Evolutionary conservation across 2,888 invertebrate species (phyloP).

Genomic region (Mermis nigrescens): DNA sequence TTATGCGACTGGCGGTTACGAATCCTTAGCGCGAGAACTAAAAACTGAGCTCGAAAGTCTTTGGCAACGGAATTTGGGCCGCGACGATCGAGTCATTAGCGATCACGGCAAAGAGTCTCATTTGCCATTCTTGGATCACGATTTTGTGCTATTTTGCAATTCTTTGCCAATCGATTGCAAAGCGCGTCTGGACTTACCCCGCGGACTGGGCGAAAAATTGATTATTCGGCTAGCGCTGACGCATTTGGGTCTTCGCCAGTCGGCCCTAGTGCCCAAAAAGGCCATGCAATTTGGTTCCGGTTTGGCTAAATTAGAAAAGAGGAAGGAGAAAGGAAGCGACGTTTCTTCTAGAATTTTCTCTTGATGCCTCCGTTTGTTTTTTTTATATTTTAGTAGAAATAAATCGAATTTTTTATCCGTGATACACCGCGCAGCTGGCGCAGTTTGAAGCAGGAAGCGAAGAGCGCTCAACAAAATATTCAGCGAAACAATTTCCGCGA

Average conservation of each 20-base stretch:
- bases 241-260: conserved; percentile 29
- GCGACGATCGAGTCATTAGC: conserved; percentile 71
- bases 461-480: no score
- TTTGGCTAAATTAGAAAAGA: conserved; percentile 57
- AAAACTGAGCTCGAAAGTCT: conserved; percentile 62
- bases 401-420: no score
- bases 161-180: conserved; percentile 11
- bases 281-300: conserved; percentile 92
- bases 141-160: conserved; percentile 40
- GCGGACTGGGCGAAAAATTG: conserved; percentile 77
- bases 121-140: conserved; percentile 47
- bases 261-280: conserved; percentile 53
- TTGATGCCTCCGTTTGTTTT: no score
- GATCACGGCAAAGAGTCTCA: conserved; percentile 59
- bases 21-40: conserved; percentile 36
- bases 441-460: no score
- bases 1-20: neutral
- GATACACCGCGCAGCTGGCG: no score
- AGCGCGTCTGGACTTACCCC: conserved; percentile 25
- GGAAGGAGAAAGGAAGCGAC: conserved; percentile 66
- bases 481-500: no score
- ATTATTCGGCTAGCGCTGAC: conserved; percentile 46
- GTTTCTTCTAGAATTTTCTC: conserved; percentile 38
- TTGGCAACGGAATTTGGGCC: conserved; percentile 67
- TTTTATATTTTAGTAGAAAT: no score